Percentiles rank a stretch among this genome's conserved stretches.
phyloP scores from a whole-genome alignment of 2,113 vertebrate genomes.

The Motacilla alba region DNA sequence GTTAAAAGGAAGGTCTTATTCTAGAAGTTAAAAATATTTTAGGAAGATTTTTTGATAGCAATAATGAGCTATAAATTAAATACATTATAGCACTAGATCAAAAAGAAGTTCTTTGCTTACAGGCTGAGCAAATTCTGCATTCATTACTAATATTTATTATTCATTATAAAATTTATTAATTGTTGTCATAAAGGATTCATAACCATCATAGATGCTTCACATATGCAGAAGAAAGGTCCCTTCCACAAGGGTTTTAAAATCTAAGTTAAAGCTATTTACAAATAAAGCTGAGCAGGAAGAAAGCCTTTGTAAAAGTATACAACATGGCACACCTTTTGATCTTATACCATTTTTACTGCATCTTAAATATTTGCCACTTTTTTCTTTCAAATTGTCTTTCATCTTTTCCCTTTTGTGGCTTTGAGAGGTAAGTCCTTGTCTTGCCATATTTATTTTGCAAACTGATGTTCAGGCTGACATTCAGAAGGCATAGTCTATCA shows the following conservation, averaged over 20 bases:
- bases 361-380: not conserved
- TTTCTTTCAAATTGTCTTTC: not conserved
- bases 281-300: not conserved
- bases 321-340: not conserved
- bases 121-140: conserved; percentile 11
- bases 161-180: conserved; percentile 15
- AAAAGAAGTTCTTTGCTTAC: conserved; percentile 15
- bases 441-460: not conserved
- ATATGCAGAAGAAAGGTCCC: not conserved
- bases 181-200: not conserved
- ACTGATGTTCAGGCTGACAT: not conserved
- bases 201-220: not conserved
- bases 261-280: not conserved
- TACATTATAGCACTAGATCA: not conserved
- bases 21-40: not conserved
- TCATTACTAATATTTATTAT: conserved; percentile 16
- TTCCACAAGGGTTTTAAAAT: not conserved
- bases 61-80: not conserved
- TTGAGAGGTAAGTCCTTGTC: not conserved
- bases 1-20: not conserved
- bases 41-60: not conserved
- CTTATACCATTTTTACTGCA: not conserved
- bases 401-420: not conserved
- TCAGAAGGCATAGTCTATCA: not conserved
- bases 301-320: not conserved